Conservation (phyloP, 1,140 invertebrate species). For the Hypothenemus hampei region DNA sequence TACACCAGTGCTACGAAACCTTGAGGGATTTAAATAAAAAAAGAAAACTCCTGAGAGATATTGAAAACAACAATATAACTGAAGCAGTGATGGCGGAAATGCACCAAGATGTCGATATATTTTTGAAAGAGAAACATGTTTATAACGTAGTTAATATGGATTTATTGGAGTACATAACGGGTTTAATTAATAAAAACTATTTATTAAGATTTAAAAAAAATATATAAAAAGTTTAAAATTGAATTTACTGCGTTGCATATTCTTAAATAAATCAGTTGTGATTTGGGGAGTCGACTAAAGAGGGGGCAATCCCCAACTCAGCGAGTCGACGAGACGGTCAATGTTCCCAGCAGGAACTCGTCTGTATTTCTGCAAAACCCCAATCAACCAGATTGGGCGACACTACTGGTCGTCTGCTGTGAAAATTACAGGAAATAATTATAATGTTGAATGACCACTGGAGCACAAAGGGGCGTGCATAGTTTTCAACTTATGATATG, state of each 20-base stretch:
- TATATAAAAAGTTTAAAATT: neutral
- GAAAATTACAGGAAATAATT: too few relatives aligned
- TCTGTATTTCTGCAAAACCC: slow-evolving; percentile 9
- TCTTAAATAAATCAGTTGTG: slow-evolving; percentile 3
- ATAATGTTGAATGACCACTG: too few relatives aligned
- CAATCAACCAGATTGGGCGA: neutral
- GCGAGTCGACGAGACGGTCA: slow-evolving; percentile 7
- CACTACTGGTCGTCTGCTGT: too few relatives aligned
- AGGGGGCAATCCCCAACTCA: neutral
- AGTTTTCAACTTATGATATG: too few relatives aligned
- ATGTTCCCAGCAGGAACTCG: slow-evolving; percentile 10
- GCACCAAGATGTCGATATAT: slow-evolving; percentile 35
- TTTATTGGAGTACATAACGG: slow-evolving; percentile 25
- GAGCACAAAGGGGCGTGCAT: too few relatives aligned
- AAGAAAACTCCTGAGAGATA: slow-evolving; percentile 33
- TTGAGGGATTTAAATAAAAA: slow-evolving; percentile 39
- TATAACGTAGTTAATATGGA: slow-evolving; percentile 29
- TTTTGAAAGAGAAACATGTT: slow-evolving; percentile 32
- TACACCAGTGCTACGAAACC: slow-evolving; percentile 32
- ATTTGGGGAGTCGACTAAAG: neutral
- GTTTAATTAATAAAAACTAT: too few relatives aligned
- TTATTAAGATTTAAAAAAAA: neutral
- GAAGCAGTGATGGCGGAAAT: slow-evolving; percentile 31
- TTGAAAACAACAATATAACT: slow-evolving; percentile 35
- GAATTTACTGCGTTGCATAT: neutral